Evolutionary conservation across 2,113 vertebrate genomes (phyloP).

Genomic region (Connochaetes taurinus): DNA sequence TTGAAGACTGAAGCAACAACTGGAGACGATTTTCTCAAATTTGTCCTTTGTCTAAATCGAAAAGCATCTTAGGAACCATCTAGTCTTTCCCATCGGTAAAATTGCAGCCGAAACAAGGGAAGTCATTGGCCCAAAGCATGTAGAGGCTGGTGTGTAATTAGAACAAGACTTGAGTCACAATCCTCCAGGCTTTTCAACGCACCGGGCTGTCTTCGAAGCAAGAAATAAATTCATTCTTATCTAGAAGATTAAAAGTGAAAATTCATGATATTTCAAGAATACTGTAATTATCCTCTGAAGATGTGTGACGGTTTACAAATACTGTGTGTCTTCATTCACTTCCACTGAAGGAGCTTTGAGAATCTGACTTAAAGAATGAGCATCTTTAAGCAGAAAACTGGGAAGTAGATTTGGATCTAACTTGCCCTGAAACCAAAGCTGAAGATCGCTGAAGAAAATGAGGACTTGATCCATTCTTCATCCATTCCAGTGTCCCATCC

Average conservation of each 20-base stretch:
- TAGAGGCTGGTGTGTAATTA: neutral
- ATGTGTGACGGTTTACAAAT: neutral
- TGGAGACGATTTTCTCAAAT: neutral
- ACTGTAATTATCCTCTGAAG: neutral
- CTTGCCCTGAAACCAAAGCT: neutral
- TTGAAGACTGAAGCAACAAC: slow-evolving; percentile 43
- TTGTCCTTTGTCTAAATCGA: slow-evolving; percentile 4
- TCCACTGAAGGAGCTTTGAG: neutral
- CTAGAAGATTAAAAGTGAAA: slow-evolving; percentile 10
- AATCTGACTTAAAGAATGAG: neutral
- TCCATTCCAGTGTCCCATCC: neutral
- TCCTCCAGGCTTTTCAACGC: neutral
- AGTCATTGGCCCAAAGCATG: neutral
- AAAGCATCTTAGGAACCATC: neutral
- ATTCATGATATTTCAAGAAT: neutral
- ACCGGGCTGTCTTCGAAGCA: neutral
- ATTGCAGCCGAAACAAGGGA: neutral
- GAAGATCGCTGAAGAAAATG: neutral
- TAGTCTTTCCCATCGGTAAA: neutral
- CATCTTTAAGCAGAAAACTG: slow-evolving; percentile 10
- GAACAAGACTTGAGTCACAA: slow-evolving; percentile 5
- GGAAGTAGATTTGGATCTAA: neutral
- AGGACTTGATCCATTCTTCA: neutral
- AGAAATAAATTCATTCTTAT: neutral
- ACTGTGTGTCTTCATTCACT: neutral